Percentiles rank a stretch among this genome's conserved stretches.
Evolutionary conservation across 2,113 vertebrate species (phyloP).

Genomic region (Synchiropus splendidus): DNA sequence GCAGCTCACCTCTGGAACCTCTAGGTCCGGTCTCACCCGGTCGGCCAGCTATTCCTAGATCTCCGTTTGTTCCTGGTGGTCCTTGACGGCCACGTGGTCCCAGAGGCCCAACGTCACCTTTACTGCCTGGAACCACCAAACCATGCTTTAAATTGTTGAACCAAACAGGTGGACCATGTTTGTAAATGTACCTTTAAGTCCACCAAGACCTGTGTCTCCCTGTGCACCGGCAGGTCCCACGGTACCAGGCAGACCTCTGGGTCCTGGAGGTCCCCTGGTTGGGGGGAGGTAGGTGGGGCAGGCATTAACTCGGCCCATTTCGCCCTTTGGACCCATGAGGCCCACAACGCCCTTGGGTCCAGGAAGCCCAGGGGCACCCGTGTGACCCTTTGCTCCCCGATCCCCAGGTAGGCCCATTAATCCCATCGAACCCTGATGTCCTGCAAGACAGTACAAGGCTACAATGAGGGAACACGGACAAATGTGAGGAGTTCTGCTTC

Average conservation of each 20-base stretch:
- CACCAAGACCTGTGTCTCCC: constrained; percentile 8
- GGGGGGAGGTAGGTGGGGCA: neutral
- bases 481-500: neutral
- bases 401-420: constrained; percentile 38
- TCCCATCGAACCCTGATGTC: constrained; percentile 18
- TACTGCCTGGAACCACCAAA: constrained; percentile 32
- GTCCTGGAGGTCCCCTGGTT: constrained; percentile 6
- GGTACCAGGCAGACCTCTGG: constrained; percentile 10
- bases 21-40: constrained; percentile 28
- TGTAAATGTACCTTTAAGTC: constrained; percentile 30
- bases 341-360: constrained; percentile 28
- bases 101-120: constrained; percentile 16
- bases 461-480: neutral
- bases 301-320: constrained; percentile 19
- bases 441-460: constrained; percentile 13
- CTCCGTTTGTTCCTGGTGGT: constrained; percentile 24
- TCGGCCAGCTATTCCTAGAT: constrained; percentile 21
- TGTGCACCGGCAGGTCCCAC: constrained; percentile 15
- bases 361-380: constrained; percentile 5
- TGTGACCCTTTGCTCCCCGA: constrained; percentile 12
- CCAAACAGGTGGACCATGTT: neutral
- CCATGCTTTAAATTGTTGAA: too few species aligned
- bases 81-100: constrained; percentile 29
- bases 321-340: constrained; percentile 35
- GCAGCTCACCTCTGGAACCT: constrained; percentile 45